Base-by-base conservation (phyloP, 2,113 vertebrate genomes). In the Girardinichthys multiradiatus region DNA sequence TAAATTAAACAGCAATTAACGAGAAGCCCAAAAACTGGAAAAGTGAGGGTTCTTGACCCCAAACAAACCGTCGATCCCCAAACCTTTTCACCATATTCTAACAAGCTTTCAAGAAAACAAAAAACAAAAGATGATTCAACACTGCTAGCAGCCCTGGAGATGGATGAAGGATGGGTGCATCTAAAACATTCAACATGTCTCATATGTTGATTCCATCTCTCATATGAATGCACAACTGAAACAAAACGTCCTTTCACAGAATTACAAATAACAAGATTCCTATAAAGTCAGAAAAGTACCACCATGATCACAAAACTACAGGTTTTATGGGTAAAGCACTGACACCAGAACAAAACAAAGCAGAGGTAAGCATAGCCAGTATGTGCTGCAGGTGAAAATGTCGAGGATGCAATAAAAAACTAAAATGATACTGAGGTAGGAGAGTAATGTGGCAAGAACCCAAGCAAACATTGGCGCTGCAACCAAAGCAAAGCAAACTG, bases 121-220 rank as follows among this genome's bases (percentile, higher is more conserved):
- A 72, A 71, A 26, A 33, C 73, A 72, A 72, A 76, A 73, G n/a
- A 28, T 70, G 35, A 75, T 19, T 61, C 65, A 72, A 79, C 33
- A 76, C 62, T 76, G 72, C 67, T 58, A 39, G 59, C 27, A 45
- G 57, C 27, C 66, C 11, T 57, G 54, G 72, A 90, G 83, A 90
- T 86, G 80, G 74, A 87, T 57, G 73, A 87, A 91, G 76, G 79
- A 74, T 5, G 80, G 80, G 61, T 26, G 29, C 82, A 35, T 59
- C 57, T 68, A 72, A 84, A 79, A 72, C 35, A 33, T 70, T 92
- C 90, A 90, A 86, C 84, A 90, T 90, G 67, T 75, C 68, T 39
- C 62, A 72, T 35, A 91, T 90, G 81, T 86, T 88, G 80, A 90
- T 68, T 78, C 83, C 77, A 92, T 89, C 88, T 86, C 77, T 84